Percentiles rank a stretch among this genome's conserved stretches.
Evolutionary conservation across 2,797 vertebrate species (phyloP).

Genomic region (Dicrostonyx torquatus): DNA sequence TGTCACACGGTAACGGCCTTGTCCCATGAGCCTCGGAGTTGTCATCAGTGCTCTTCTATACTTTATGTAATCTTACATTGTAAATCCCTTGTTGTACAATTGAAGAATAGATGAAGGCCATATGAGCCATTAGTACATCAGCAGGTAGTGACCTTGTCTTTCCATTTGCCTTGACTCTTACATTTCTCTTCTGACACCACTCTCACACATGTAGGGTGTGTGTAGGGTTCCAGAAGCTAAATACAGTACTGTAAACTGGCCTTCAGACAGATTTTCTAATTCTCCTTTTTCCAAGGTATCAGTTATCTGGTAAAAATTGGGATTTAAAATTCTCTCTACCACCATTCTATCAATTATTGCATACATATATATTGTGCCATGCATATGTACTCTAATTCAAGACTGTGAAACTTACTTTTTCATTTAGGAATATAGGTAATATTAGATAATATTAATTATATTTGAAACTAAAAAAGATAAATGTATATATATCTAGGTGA

Average conservation of each 20-base stretch:
- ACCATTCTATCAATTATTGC: background rate
- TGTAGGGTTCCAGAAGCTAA: background rate
- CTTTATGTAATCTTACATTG: background rate
- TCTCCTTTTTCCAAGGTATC: background rate
- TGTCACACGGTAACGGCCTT: background rate
- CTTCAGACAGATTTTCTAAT: background rate
- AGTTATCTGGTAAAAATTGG: background rate
- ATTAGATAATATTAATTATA: slow-evolving; percentile 37
- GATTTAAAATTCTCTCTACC: background rate
- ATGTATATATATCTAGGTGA: background rate
- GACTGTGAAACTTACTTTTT: slow-evolving; percentile 36
- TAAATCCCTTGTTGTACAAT: background rate
- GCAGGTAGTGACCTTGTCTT: background rate
- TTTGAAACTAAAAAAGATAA: background rate
- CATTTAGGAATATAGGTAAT: slow-evolving; percentile 4
- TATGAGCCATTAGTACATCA: background rate
- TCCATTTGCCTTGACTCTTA: background rate
- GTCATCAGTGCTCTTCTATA: background rate
- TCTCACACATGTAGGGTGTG: background rate
- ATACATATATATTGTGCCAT: background rate
- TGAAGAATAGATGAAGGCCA: background rate
- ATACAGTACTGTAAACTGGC: background rate
- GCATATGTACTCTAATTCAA: background rate
- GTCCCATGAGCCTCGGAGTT: background rate
- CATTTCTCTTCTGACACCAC: background rate